These are phyloP conservation scores for Muscicapa striata DNA, from an alignment of 2,797 vertebrate genomes.

Conservation along the genomic window DNA sequence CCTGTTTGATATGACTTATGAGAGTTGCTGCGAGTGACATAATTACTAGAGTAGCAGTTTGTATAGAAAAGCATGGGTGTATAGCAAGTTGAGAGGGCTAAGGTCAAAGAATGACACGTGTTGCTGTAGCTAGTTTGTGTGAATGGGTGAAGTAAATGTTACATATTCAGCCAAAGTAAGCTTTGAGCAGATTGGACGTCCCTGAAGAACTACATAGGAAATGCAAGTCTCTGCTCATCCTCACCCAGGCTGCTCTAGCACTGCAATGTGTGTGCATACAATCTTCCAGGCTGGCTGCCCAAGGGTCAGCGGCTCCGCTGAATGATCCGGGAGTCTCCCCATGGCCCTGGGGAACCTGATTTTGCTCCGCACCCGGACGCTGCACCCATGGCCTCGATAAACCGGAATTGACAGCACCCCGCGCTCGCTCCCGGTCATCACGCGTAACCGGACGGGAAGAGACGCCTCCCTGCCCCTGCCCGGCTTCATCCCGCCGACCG, in stretches of 20 bases:
- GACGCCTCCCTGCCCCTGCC: too few species aligned
- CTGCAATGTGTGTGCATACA: too few species aligned
- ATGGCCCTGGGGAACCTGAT: too few species aligned
- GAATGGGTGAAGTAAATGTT: neutral
- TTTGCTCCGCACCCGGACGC: too few species aligned
- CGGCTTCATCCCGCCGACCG: neutral
- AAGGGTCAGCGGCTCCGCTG: too few species aligned
- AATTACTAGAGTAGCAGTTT: neutral
- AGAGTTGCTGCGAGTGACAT: neutral
- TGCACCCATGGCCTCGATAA: too few species aligned
- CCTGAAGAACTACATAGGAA: neutral
- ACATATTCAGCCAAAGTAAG: neutral
- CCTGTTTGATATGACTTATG: neutral
- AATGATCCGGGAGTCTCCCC: too few species aligned
- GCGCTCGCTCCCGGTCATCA: too few species aligned
- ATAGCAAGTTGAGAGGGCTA: too few species aligned
- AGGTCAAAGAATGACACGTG: neutral
- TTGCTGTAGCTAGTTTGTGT: neutral
- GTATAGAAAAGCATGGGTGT: neutral
- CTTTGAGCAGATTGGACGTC: neutral
- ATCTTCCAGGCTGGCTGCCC: too few species aligned
- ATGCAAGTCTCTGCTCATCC: accelerated
- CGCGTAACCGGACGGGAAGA: too few species aligned
- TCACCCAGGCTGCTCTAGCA: neutral
- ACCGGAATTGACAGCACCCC: too few species aligned